A percentile compares a stretch with the other conserved stretches of the same genome.
Evolutionary conservation across 2,113 vertebrate species (phyloP).

Genomic region (Lipophrys pholis): DNA sequence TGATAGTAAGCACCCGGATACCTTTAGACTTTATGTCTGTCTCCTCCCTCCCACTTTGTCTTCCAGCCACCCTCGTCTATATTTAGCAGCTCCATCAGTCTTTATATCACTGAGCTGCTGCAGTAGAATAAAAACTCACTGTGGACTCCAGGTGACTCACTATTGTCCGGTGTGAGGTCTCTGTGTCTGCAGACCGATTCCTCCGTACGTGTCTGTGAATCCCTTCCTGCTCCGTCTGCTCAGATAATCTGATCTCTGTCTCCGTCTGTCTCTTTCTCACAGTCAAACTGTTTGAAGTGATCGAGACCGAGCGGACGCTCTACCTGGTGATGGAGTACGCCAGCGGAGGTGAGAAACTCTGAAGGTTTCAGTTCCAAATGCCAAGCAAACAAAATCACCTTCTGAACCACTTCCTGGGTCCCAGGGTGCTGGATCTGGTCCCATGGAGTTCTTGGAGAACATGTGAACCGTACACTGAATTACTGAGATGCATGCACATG

Average conservation of each 20-base stretch:
- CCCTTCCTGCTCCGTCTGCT: background rate
- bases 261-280: conserved; percentile 34
- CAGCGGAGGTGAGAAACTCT: conserved; percentile 90
- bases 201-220: too few species aligned
- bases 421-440: too few species aligned
- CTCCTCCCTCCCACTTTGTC: conserved; percentile 13
- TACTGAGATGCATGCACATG: too few species aligned
- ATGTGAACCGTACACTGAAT: too few species aligned
- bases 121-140: conserved; percentile 20
- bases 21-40: background rate
- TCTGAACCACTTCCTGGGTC: too few species aligned
- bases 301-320: conserved; percentile 96
- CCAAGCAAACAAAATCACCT: too few species aligned
- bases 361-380: too few species aligned
- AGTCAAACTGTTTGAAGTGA: conserved; percentile 98
- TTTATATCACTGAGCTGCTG: conserved; percentile 32
- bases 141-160: too few species aligned
- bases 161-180: too few species aligned
- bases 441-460: too few species aligned
- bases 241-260: conserved; percentile 12
- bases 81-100: conserved; percentile 60
- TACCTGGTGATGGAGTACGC: conserved; percentile 99
- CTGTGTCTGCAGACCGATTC: too few species aligned
- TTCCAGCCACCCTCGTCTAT: conserved; percentile 68
- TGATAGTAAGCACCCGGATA: conserved; percentile 42